Evolutionary conservation across 1,140 invertebrate species (phyloP).

Genomic region (Homalodisca vitripennis): DNA sequence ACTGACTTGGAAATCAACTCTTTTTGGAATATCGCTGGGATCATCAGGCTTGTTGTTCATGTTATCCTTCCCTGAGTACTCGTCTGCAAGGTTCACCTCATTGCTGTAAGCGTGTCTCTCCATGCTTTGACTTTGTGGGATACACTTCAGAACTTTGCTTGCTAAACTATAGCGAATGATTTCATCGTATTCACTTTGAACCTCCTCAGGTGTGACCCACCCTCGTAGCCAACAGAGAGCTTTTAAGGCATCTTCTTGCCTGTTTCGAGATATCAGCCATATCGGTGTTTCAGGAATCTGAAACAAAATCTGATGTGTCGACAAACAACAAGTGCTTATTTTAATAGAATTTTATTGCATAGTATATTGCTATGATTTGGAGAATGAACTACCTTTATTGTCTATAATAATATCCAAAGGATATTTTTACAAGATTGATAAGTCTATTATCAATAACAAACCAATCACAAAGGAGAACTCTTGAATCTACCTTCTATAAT

Average conservation of each 20-base stretch:
- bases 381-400: too few species aligned
- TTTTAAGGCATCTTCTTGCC: constrained; percentile 51
- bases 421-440: too few species aligned
- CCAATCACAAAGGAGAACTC: too few species aligned
- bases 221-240: constrained; percentile 54
- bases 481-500: too few species aligned
- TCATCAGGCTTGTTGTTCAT: too few species aligned
- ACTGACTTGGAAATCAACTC: not conserved
- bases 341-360: too few species aligned
- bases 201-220: constrained; percentile 50
- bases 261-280: constrained; percentile 56
- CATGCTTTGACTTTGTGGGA: not conserved
- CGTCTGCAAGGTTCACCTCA: constrained; percentile 9
- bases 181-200: constrained; percentile 51
- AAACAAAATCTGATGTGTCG: too few species aligned
- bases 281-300: constrained; percentile 65
- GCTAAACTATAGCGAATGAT: constrained; percentile 43
- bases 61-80: not conserved
- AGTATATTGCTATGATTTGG: too few species aligned
- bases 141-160: constrained; percentile 20
- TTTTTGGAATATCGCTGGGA: too few species aligned
- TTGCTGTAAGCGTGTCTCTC: not conserved
- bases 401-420: too few species aligned
- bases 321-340: too few species aligned
- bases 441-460: too few species aligned